Evolutionary conservation across 2,888 invertebrate species (phyloP).

Genomic region (Polydrusus pterygomalis): DNA sequence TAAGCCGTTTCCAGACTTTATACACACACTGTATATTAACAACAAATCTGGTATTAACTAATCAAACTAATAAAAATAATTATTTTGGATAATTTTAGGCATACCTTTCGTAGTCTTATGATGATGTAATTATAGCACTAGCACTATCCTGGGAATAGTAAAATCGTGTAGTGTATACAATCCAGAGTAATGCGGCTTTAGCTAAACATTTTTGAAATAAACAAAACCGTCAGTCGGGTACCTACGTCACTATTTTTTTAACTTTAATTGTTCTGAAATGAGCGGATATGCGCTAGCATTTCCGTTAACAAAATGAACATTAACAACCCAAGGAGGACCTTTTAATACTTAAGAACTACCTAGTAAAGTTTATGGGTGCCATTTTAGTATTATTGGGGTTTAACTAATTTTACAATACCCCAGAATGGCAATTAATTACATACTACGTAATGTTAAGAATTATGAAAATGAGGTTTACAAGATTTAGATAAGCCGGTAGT

Average conservation of each 20-base stretch:
- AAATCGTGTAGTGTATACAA: not conserved
- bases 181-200: conserved; percentile 27
- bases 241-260: conserved; percentile 18
- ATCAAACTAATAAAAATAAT: too few relatives aligned
- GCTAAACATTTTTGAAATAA: conserved; percentile 26
- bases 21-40: too few relatives aligned
- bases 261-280: conserved; percentile 12
- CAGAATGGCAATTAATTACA: conserved; percentile 25
- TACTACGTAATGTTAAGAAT: conserved; percentile 40
- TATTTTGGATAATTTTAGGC: not conserved
- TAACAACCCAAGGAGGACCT: conserved; percentile 25
- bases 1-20: too few relatives aligned
- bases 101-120: conserved; percentile 3
- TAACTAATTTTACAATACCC: conserved; percentile 35
- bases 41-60: too few relatives aligned
- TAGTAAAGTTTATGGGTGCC: conserved; percentile 42
- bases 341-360: conserved; percentile 40
- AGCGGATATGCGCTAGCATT: conserved; percentile 36
- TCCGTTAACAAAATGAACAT: conserved; percentile 38
- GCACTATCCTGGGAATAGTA: conserved; percentile 21
- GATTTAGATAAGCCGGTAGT: conserved; percentile 21
- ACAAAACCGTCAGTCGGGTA: conserved; percentile 16
- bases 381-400: conserved; percentile 40
- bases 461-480: conserved; percentile 34
- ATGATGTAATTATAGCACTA: conserved; percentile 12